Percentiles rank a stretch among this genome's conserved stretches.
phyloP scores from a whole-genome alignment of 2,797 vertebrate genomes.

The Enteromius treurensis region DNA sequence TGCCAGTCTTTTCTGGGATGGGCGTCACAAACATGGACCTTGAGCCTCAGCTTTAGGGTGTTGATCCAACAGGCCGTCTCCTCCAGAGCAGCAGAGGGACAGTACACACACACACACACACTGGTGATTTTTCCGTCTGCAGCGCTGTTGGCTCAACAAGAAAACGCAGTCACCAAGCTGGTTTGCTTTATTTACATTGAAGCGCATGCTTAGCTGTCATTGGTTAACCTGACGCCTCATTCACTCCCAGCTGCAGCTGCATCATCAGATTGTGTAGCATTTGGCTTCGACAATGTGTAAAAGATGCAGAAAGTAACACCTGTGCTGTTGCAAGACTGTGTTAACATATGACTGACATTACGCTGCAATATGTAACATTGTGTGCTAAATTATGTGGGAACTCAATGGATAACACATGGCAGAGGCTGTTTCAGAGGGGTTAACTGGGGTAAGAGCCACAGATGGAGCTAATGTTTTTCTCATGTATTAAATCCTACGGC shows the following conservation, averaged over 20 bases:
- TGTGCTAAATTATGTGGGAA: slow-evolving; percentile 49
- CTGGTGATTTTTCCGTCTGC: slow-evolving; percentile 36
- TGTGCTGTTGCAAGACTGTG: slow-evolving; percentile 32
- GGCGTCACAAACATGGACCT: slow-evolving; percentile 59
- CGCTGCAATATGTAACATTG: slow-evolving; percentile 41
- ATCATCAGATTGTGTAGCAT: background rate
- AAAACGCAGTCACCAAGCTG: slow-evolving; percentile 41
- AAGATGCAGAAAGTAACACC: slow-evolving; percentile 41
- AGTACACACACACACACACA: slow-evolving; percentile 41
- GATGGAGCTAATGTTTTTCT: slow-evolving; percentile 65
- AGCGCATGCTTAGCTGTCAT: slow-evolving; percentile 32
- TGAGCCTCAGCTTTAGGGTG: slow-evolving; percentile 70
- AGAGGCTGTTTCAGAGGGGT: slow-evolving; percentile 58
- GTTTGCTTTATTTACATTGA: slow-evolving; percentile 53
- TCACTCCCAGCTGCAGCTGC: slow-evolving; percentile 28
- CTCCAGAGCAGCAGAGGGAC: slow-evolving; percentile 59
- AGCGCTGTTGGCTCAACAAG: slow-evolving; percentile 23
- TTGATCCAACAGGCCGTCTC: slow-evolving; percentile 68
- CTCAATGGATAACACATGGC: slow-evolving; percentile 46
- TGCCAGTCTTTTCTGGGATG: slow-evolving; percentile 62
- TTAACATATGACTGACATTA: slow-evolving; percentile 46
- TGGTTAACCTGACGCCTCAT: slow-evolving; percentile 32
- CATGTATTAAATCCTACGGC: slow-evolving; percentile 47
- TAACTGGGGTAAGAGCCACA: slow-evolving; percentile 69
- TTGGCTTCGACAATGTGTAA: slow-evolving; percentile 22